Base-by-base conservation (phyloP, 2,797 vertebrate genomes). In the Myripristis jacobus region DNA sequence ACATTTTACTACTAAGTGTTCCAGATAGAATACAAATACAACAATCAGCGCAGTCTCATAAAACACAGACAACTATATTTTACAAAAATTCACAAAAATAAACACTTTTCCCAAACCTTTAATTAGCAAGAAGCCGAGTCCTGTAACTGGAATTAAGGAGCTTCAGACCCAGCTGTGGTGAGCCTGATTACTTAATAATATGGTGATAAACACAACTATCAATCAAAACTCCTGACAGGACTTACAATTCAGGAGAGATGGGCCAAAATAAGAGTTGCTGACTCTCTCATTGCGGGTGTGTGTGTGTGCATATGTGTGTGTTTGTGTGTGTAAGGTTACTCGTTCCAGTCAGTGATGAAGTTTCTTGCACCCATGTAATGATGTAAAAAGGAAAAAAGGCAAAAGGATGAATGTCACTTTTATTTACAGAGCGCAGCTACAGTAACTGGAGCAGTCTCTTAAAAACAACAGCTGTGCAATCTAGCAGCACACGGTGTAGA, bases 121-220 rank as follows among this genome's bases (percentile, higher is more conserved):
- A 93, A 94, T 94, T 94, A 92, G 61, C 86, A 83, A 61, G 82
- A 91, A 88, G 88, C 87, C 76, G 58, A 91, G 86, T 80, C 84
- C 77, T 89, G 85, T 88, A 87, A 78, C 84, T 86, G 71, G 90
- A 93, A 93, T 93, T 91, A 93, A 93, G 93, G 89, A 91, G 82
- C 81, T 93, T 86, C 79, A 87, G 87, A 75, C 79, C 74, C 76
- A 75, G 88, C 89, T 92, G 92, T 77, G 92, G 91, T 87, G 74
- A 86, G 79, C 71, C 87, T 94, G 93, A 94, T 94, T 93, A 91
- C 92, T 93, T 94, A 94, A 94, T 94, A 94, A 94, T 89, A 94
- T 83, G 86, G 87, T 93, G 91, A 94, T 93, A 90, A 93, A 93
- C 89, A 91, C 80, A 90, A 86, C 91, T 88, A 94, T 94, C 91